A percentile compares a stretch with the other conserved stretches of the same genome.
These are phyloP conservation scores for Aphelinus certus DNA, from an alignment of 1,140 invertebrate species.

Conservation along the genomic window DNA sequence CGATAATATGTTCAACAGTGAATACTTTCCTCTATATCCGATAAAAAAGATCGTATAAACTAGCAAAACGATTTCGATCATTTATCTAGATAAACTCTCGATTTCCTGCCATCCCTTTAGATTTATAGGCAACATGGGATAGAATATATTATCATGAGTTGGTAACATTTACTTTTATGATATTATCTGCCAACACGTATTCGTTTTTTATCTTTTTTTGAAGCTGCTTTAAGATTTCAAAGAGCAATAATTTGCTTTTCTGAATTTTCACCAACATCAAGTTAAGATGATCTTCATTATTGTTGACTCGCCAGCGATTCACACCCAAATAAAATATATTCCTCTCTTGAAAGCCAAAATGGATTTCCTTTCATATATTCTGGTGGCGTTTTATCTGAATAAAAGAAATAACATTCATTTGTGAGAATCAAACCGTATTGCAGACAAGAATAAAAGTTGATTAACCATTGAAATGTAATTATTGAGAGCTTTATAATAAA, in stretches of 20 bases:
- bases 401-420: slow-evolving; percentile 8
- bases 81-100: background rate
- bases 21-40: background rate
- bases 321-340: slow-evolving; percentile 66
- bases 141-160: slow-evolving; percentile 55
- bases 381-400: slow-evolving; percentile 62
- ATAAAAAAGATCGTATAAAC: background rate
- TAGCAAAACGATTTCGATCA: too few species aligned
- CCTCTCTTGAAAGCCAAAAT: slow-evolving; percentile 66
- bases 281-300: slow-evolving; percentile 11
- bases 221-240: slow-evolving; percentile 40
- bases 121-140: slow-evolving; percentile 58
- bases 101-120: slow-evolving; percentile 12
- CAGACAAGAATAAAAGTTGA: slow-evolving; percentile 1
- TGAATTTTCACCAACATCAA: slow-evolving; percentile 18
- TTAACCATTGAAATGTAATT: slow-evolving; percentile 11
- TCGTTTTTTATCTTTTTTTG: slow-evolving; percentile 32
- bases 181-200: slow-evolving; percentile 34
- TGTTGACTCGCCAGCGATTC: slow-evolving; percentile 59
- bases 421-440: background rate
- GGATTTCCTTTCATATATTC: slow-evolving; percentile 62
- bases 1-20: slow-evolving; percentile 6
- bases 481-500: slow-evolving; percentile 5
- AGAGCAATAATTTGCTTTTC: slow-evolving; percentile 20
- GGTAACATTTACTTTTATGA: slow-evolving; percentile 56